Evolutionary conservation across 1,140 invertebrate species (phyloP), one percentile per base, ranked within the genome.

Genomic region (Drosophila leontia): DNA sequence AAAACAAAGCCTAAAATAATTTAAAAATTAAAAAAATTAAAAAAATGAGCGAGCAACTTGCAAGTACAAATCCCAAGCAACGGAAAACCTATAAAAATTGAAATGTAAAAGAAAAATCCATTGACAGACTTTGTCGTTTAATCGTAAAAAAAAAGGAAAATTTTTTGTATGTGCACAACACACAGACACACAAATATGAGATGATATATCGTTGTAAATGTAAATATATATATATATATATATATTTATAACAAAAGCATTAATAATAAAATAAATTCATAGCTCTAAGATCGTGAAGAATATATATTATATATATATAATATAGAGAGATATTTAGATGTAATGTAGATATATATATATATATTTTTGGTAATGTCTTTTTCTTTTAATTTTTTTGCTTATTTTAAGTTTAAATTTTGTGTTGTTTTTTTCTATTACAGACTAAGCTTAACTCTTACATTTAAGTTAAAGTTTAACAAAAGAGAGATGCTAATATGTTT

Each of bases 11-110:
- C 26, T 17, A 39, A 26, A 9, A 15, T 12, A 15, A 29, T 29
- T 29, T 34, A 9, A 45, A n/a, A 26, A 47, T 12, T 37, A 39
- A 26, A 19, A 41, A 17, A 12, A 5, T 23, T 17, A 32, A 7
- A 19, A 15, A 37, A 47, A 39, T 39, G 60, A 42, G 71, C 59
- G 60, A 76, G 71, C 64, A 78, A 78, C 67, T 69, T 78, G 56
- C 75, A 78, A 78, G 75, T 78, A 78, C 75, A 78, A 78, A 78
- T 78, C 75, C 62, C 4, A 76, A 65, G 61, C 74, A 76, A 75
- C 70, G 53, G 42, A 75, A 75, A 35, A n/a, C 17, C 23, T 39
- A n/a, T 34, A 58, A 1, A 34, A 39, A 50, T 64, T 23, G 23
- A 15, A 65, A 7, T 39, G 35, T 39, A 60, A 34, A 15, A 6